Evolutionary conservation across 2,113 vertebrate species (phyloP), one percentile per base, ranked within the genome.

Genomic region (Sceloporus undulatus): DNA sequence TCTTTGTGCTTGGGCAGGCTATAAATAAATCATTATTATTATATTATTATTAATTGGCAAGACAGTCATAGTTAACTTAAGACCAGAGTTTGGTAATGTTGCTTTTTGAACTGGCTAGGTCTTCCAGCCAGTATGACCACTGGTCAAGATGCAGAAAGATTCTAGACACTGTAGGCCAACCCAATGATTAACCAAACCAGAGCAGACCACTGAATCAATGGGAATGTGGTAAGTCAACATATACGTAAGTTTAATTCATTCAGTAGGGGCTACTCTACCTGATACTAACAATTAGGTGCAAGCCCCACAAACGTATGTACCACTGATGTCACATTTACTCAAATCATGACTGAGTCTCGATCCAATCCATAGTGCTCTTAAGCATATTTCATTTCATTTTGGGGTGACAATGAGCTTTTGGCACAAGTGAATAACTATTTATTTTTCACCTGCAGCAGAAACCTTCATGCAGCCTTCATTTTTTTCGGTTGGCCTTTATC

Each of bases 401-500:
- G 59, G n/a, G 59, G 9, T 66, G 29, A 29, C 13, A 38, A 76
- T 52, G 13, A 40, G 59, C 4, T 34, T 5, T 40, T 62, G 77
- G 54, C 52, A 62, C 3, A 74, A 70, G n/a, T 59, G 70, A 76
- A 48, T 68, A 79, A 68, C 40, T 4, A 62, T 62, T 81, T 59
- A 21, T 77, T 38, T 83, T 48, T 42, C 62, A 54, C 48, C 27
- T 88, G n/a, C 87, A 84, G 79, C 42, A 54, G 38, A 40, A 21
- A 68, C n/a, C 62, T 78, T 77, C n/a, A 77, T 88, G 40, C 21
- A 42, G 16, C n/a, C 29, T 77, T 88, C 29, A 48, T 9, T 40
- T 68, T 78, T 48, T 52, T 38, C 16, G 1, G 7, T 78, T 75
- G 52, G 9, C 23, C 68, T 85, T 62, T 54, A 29, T 16, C 42